Conservation (phyloP, 2,797 vertebrate species). For the Jordanella pulchra region DNA sequence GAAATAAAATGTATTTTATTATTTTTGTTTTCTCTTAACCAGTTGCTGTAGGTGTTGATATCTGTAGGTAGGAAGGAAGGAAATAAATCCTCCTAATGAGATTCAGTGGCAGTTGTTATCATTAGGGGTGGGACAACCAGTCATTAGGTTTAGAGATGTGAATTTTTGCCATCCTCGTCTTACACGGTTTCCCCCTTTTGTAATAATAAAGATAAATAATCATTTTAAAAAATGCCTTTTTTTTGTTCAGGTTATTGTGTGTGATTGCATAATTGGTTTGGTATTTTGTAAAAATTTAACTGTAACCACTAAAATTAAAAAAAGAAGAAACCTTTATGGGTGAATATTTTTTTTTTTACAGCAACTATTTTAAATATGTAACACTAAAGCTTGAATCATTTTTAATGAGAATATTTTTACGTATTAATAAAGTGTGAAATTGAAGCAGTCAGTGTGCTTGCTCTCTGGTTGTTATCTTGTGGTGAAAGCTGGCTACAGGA, state of each 20-base stretch:
- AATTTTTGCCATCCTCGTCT: background rate
- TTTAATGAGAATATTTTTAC: slow-evolving; percentile 1
- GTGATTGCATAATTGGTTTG: background rate
- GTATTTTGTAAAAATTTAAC: background rate
- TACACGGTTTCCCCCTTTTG: background rate
- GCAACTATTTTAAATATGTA: background rate
- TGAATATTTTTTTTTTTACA: background rate
- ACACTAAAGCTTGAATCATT: background rate
- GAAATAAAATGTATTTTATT: too few species aligned
- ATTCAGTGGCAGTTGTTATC: background rate
- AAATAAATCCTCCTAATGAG: too few species aligned
- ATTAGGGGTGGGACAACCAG: background rate
- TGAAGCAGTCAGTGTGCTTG: background rate
- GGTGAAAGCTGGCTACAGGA: slow-evolving; percentile 20
- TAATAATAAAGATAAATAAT: background rate
- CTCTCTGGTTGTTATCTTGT: slow-evolving; percentile 20
- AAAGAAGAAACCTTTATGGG: background rate
- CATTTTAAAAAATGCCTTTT: background rate
- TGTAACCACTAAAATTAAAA: background rate
- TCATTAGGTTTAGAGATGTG: background rate
- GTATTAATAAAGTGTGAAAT: background rate
- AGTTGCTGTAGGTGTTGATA: too few species aligned
- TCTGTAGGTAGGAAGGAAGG: too few species aligned
- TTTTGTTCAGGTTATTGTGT: background rate
- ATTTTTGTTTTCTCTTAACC: too few species aligned